Percentiles rank a stretch among this genome's conserved stretches.
phyloP scores from a whole-genome alignment of 2,888 invertebrate species.

The Sycophila texana region DNA sequence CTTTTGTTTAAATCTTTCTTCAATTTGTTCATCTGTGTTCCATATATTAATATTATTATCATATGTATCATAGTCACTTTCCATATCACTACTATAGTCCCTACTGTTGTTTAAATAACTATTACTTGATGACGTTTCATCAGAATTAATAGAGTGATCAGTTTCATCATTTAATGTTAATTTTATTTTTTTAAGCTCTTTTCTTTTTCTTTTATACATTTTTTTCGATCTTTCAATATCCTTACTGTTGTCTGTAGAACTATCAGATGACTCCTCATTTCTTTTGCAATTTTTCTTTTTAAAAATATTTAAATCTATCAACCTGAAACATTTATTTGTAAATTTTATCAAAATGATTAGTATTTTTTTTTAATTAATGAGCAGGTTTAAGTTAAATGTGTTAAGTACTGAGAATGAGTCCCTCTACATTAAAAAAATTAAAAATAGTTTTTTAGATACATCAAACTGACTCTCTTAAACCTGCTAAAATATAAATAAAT shows the following conservation, averaged over 20 bases:
- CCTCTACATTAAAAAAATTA: not conserved
- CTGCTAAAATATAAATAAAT: not conserved
- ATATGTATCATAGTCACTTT: not conserved
- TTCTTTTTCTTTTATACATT: not conserved
- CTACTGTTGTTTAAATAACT: not conserved
- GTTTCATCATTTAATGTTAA: conserved; percentile 10
- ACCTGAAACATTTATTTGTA: too few relatives aligned
- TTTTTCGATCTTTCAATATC: not conserved
- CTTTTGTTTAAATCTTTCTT: conserved; percentile 20
- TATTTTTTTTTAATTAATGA: too few relatives aligned
- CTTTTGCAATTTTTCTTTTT: conserved; percentile 14
- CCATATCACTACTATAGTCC: not conserved
- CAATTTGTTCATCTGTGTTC: not conserved
- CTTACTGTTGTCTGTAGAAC: not conserved
- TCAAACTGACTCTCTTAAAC: too few relatives aligned
- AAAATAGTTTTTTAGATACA: not conserved
- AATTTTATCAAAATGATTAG: too few relatives aligned
- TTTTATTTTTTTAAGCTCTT: conserved; percentile 16
- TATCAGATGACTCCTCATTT: conserved; percentile 18
- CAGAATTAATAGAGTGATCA: conserved; percentile 3
- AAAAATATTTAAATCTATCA: not conserved
- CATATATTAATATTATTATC: not conserved
- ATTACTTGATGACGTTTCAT: conserved; percentile 20
- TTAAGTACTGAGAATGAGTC: too few relatives aligned
- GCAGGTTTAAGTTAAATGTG: too few relatives aligned